phyloP scores from a whole-genome alignment of 1,140 invertebrate species.

The Lamellibrachia luymesi region DNA sequence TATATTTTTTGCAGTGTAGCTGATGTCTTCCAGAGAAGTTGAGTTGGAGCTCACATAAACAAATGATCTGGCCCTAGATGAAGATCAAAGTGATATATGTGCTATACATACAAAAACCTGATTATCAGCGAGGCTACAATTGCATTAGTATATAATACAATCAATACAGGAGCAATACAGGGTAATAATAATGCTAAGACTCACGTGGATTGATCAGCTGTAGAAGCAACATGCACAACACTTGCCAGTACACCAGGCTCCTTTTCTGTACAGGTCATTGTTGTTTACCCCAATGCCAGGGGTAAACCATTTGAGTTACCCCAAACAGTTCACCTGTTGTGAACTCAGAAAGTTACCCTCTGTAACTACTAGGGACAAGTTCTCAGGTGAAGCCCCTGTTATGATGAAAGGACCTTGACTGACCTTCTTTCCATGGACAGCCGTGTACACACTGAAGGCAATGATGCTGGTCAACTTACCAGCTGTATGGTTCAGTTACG shows the following conservation, averaged over 20 bases:
- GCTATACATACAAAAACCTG: too few relatives aligned
- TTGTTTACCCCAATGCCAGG: neutral
- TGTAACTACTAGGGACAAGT: neutral
- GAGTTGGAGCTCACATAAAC: neutral
- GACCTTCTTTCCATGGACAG: neutral
- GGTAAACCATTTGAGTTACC: too few relatives aligned
- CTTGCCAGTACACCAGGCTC: neutral
- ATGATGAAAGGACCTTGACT: neutral
- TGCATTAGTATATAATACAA: too few relatives aligned
- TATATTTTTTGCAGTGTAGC: neutral
- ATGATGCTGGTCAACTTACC: neutral
- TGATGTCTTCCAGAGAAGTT: neutral
- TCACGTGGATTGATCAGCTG: too few relatives aligned
- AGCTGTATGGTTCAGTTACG: neutral
- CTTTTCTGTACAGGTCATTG: neutral
- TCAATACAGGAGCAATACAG: too few relatives aligned
- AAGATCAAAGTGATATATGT: too few relatives aligned
- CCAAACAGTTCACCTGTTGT: neutral
- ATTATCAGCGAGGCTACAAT: too few relatives aligned
- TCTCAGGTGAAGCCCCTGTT: neutral
- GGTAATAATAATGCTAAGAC: too few relatives aligned
- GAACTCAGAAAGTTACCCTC: neutral
- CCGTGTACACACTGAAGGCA: neutral
- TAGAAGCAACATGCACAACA: too few relatives aligned
- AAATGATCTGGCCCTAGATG: neutral